Evolutionary conservation across 2,888 invertebrate genomes (phyloP), one percentile per base, ranked within the genome.

Genomic region (Calephelis perditalis): DNA sequence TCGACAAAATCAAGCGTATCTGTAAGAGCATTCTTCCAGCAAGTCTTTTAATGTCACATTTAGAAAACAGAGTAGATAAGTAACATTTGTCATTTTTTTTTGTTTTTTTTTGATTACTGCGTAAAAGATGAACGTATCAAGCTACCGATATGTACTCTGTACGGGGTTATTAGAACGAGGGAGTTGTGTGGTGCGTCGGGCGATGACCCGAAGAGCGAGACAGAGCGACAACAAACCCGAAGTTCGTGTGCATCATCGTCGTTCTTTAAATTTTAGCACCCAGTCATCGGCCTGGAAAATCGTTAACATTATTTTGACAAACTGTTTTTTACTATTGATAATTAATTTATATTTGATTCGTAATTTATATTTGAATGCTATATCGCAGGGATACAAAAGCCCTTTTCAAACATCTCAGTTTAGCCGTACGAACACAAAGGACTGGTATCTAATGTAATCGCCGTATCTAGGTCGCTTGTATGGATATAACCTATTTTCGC

Each of bases 211-310:
- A 68, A 84, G 89, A 79, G 74, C 73, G 88, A 85, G 90, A 89
- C 77, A 69, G 89, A 87, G 72, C 78, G 83, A 90, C 88, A 90
- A 90, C 88, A 90, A 87, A 77, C 70, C 77, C 87, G 89, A 89
- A 89, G 87, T 89, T 89, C 79, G 87, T 78, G 80, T 85, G 78
- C 65, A 67, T 68, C 67, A 56, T 45, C 54, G 26, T 45, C 54
- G 26, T 59, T 46, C 37, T 45, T 37, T 36, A 60, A 60, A 47
- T 59, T 59, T 56, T 55, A 55, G 56, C 60, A 60, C 46, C 40
- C 57, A 54, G 46, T 54, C 26, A 56, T 52, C 35, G 52, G 26
- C 52, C 52, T 52, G 36, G 52, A 54, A 54, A 54, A 54, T 54
- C 52, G 52, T 54, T 54, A 54, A 36, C 52, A 54, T 54, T n/a